Evolutionary conservation across 2,113 vertebrate species (phyloP), one percentile per base, ranked within the genome.

Genomic region (Mungos mungo): DNA sequence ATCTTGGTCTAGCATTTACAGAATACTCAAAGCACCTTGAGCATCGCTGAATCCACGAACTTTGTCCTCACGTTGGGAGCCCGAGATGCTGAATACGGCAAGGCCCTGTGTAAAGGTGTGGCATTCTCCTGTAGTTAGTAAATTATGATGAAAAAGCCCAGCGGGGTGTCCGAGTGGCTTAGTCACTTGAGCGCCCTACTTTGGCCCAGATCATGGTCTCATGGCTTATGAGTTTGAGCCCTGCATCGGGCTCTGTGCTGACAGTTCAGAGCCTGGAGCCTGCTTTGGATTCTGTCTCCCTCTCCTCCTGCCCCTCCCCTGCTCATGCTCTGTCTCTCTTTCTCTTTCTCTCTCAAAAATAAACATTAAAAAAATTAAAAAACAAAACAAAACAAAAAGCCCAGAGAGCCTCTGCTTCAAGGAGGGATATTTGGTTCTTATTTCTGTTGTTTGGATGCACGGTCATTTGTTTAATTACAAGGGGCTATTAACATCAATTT

Each of bases 381-480:
- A 50, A 50, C 12, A 50, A 14, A 50, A 50, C 11, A 50, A 50
- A 18, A 54, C 11, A 57, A 45, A 93, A 87, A 87, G 29, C 23
- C 27, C 33, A 88, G 54, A 69, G 60, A 41, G 38, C 88, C 7
- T 8, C 35, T 72, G n/a, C 50, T 82, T 96, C 12, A 18, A 68
- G 15, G 12, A 41, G 23, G 23, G 38, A 57, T 60, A 77, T 94
- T 83, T 83, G 35, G 29, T 63, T 90, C 18, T 83, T 63, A 83
- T 65, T 85, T 84, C 93, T 96, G 21, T 68, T 72, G 41, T 87
- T 97, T 95, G 88, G 65, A 95, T 81, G 16, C 8, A 33, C 29
- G 19, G 13, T 96, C 69, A 88, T 93, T 88, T 84, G 71, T 76
- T 91, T 83, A 96, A 88, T 89, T 92, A 68, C 19, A 87, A 81